Percentiles rank a stretch among this genome's conserved stretches.
phyloP scores from a whole-genome alignment of 2,797 vertebrate species.

The Myotis vivesi region DNA sequence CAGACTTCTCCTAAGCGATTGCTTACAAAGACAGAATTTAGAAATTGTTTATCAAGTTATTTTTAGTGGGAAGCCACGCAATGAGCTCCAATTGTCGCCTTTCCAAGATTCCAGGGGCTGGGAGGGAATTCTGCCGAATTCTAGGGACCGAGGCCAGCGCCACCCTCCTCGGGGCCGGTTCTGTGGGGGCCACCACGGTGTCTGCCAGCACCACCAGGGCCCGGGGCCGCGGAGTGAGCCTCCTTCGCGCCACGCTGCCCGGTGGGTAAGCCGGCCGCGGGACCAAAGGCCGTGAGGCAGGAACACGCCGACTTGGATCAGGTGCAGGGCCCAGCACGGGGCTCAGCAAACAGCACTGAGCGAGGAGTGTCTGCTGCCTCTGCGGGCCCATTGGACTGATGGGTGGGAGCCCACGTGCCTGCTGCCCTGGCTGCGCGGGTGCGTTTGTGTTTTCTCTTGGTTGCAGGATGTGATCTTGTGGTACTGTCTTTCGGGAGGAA shows the following conservation, averaged over 20 bases:
- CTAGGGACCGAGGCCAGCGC: background rate
- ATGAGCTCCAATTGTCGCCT: conserved; percentile 45
- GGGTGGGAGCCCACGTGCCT: background rate
- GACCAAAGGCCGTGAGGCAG: background rate
- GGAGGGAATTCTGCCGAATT: conserved; percentile 50
- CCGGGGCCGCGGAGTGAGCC: background rate
- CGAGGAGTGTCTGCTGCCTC: background rate
- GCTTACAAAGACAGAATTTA: conserved; percentile 57
- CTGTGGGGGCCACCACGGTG: background rate
- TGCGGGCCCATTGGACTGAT: background rate
- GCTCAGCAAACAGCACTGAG: background rate
- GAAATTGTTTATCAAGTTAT: conserved; percentile 66
- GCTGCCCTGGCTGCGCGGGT: background rate
- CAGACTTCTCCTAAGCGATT: conserved; percentile 49
- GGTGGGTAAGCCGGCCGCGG: background rate
- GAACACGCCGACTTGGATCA: too few relatives aligned
- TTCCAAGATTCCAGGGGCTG: conserved; percentile 66
- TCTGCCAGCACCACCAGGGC: background rate
- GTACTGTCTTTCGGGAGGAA: background rate
- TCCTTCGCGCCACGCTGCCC: background rate
- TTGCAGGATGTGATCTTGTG: background rate
- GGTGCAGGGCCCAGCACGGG: too few relatives aligned
- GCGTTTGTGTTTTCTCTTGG: background rate
- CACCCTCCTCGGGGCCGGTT: background rate
- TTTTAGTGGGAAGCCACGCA: conserved; percentile 43